These are phyloP conservation scores for Diachasmimorpha longicaudata DNA, from an alignment of 1,140 invertebrate species.

Conservation along the genomic window DNA sequence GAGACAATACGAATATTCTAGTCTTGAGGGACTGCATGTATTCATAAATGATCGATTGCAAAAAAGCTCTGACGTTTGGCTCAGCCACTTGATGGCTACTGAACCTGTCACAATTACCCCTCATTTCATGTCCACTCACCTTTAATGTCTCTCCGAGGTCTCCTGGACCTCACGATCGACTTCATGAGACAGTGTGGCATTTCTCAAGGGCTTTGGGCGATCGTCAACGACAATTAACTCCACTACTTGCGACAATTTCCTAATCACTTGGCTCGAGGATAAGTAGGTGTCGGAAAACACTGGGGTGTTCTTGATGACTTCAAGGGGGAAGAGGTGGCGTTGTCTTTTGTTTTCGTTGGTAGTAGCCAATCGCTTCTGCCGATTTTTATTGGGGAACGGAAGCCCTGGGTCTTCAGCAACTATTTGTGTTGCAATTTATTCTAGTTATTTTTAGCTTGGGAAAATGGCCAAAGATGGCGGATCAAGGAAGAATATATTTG, in stretches of 20 bases:
- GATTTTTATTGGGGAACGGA: too few species aligned
- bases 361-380: background rate
- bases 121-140: conserved; percentile 34
- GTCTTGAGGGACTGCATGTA: too few species aligned
- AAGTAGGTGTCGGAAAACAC: background rate
- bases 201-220: background rate
- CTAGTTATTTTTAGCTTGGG: too few species aligned
- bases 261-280: background rate
- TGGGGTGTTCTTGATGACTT: background rate
- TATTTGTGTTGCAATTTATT: too few species aligned
- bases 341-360: background rate
- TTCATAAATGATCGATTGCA: too few species aligned
- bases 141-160: conserved; percentile 29
- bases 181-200: conserved; percentile 55
- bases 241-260: background rate
- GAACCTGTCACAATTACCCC: background rate
- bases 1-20: too few species aligned
- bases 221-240: background rate
- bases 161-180: conserved; percentile 43
- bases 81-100: too few species aligned
- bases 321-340: background rate
- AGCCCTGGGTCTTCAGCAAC: too few species aligned
- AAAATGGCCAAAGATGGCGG: too few species aligned
- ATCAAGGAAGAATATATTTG: too few species aligned
- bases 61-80: too few species aligned